A percentile compares a stretch with the other conserved stretches of the same genome.
These are phyloP conservation scores for Diadophis punctatus DNA, from an alignment of 2,113 vertebrate species.

Conservation along the genomic window DNA sequence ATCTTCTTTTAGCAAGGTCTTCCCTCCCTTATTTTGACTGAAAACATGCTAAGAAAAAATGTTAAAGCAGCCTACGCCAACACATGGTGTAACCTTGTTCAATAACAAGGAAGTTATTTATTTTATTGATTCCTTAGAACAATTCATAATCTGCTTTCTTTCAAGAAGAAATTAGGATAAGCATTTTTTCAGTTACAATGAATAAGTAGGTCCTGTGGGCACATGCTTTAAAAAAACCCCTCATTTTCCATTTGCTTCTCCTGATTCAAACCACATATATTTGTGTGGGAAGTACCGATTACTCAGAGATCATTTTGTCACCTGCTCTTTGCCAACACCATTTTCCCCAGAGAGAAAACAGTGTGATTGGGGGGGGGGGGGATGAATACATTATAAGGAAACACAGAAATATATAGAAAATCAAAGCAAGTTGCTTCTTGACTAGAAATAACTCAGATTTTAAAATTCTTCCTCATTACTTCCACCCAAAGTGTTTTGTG, in stretches of 20 bases:
- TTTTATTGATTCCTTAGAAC: background rate
- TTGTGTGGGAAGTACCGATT: slow-evolving; percentile 14
- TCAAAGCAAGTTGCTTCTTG: background rate
- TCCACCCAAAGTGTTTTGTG: background rate
- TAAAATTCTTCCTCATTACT: background rate
- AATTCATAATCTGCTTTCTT: background rate
- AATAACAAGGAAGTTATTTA: background rate
- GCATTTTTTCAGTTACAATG: background rate
- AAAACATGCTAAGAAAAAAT: background rate
- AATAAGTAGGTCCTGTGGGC: background rate
- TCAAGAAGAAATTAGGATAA: background rate
- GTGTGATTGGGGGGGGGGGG: background rate
- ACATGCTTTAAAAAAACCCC: slow-evolving; percentile 4
- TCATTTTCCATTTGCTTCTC: slow-evolving; percentile 4
- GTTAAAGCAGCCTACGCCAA: background rate
- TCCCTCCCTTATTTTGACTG: background rate
- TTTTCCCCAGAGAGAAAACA: background rate
- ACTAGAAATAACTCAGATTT: background rate
- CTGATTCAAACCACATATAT: slow-evolving; percentile 19
- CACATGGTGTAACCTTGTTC: background rate
- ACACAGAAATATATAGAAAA: slow-evolving; percentile 27
- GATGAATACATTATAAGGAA: background rate
- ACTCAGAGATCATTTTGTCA: slow-evolving; percentile 51
- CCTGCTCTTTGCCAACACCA: slow-evolving; percentile 11
- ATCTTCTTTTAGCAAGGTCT: background rate